Percentiles rank a stretch among this genome's conserved stretches.
Evolutionary conservation across 2,797 vertebrate genomes (phyloP).

Genomic region (Sebastes melanostomus): DNA sequence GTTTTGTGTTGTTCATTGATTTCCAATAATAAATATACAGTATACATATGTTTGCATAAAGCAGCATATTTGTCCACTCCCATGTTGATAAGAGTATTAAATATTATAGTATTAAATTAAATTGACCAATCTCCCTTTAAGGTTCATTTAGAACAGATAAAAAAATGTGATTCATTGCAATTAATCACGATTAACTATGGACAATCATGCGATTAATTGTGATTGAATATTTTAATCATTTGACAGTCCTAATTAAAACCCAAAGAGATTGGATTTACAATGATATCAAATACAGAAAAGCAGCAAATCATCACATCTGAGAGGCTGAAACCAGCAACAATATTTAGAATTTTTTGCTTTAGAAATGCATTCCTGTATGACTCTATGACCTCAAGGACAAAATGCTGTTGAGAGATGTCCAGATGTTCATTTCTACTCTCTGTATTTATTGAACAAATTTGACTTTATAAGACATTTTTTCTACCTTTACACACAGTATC

Average conservation of each 20-base stretch:
- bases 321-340: not conserved
- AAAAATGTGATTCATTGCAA: too few species aligned
- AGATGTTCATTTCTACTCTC: not conserved
- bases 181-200: not conserved
- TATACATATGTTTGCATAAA: too few species aligned
- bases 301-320: not conserved
- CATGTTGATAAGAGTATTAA: too few species aligned
- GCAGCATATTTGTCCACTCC: too few species aligned
- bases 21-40: too few species aligned
- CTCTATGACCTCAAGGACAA: not conserved
- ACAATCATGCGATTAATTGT: too few species aligned
- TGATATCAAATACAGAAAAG: not conserved
- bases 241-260: not conserved
- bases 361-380: not conserved
- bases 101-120: too few species aligned
- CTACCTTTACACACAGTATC: not conserved
- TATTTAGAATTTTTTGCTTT: not conserved
- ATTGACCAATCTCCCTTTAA: too few species aligned
- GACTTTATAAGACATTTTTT: not conserved
- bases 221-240: too few species aligned
- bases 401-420: not conserved
- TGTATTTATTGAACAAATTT: not conserved
- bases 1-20: too few species aligned
- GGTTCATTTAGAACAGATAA: too few species aligned
- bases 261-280: not conserved